Conservation (phyloP, 2,888 invertebrate genomes). For the Platycnemis pennipes region DNA sequence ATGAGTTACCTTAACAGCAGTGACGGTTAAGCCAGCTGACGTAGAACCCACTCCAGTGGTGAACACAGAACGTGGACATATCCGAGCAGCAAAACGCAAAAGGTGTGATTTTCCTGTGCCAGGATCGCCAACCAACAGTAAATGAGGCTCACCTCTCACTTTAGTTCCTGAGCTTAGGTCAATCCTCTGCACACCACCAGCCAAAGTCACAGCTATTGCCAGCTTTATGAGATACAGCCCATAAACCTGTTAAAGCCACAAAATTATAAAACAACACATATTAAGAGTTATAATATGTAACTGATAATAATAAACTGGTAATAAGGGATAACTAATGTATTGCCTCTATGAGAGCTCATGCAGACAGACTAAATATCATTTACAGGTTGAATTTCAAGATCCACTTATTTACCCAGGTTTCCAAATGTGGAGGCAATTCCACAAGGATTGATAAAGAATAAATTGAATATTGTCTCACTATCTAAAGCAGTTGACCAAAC, state of each 20-base stretch:
- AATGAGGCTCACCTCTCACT: constrained; percentile 90
- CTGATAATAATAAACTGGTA: not conserved
- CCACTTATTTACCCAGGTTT: too few relatives aligned
- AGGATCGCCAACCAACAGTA: constrained; percentile 92
- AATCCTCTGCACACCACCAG: constrained; percentile 79
- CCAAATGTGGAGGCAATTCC: too few relatives aligned
- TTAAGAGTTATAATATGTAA: not conserved
- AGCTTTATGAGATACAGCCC: constrained; percentile 94
- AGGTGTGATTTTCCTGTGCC: constrained; percentile 95
- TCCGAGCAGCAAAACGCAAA: constrained; percentile 85
- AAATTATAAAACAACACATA: not conserved
- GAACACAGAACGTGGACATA: constrained; percentile 88
- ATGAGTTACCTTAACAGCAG: constrained; percentile 90
- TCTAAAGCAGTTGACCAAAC: too few relatives aligned
- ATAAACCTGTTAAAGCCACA: constrained; percentile 84
- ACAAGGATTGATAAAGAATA: too few relatives aligned
- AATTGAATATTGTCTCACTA: too few relatives aligned
- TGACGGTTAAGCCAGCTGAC: constrained; percentile 92
- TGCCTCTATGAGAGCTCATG: too few relatives aligned
- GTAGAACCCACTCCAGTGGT: constrained; percentile 94
- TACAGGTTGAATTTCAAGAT: too few relatives aligned
- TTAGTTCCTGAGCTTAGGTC: constrained; percentile 80
- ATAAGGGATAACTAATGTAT: too few relatives aligned
- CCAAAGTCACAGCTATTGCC: constrained; percentile 86
- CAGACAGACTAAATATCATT: too few relatives aligned